These are phyloP conservation scores for Drosophila ficusphila DNA, from an alignment of 1,140 invertebrate genomes.

Conservation along the genomic window DNA sequence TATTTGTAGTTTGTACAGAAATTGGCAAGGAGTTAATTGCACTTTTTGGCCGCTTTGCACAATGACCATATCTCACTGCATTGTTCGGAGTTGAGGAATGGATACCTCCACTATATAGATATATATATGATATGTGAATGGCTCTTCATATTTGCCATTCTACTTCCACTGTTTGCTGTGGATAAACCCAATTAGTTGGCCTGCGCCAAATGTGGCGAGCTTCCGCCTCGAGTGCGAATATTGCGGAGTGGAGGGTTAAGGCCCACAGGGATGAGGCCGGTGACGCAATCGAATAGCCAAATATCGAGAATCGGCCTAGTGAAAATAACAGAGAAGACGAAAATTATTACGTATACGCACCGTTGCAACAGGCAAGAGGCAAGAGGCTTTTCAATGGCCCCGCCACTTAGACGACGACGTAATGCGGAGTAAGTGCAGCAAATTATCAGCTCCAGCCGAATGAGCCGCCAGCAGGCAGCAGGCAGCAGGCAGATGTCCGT, in stretches of 20 bases:
- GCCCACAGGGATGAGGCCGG: neutral
- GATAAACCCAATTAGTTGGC: constrained; percentile 67
- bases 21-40: neutral
- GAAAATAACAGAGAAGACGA: constrained; percentile 7
- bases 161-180: constrained; percentile 56
- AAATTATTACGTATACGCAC: constrained; percentile 78
- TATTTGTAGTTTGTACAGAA: neutral
- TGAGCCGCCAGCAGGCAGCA: neutral
- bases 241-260: neutral
- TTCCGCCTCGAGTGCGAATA: constrained; percentile 30
- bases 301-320: constrained; percentile 20
- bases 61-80: constrained; percentile 17
- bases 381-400: constrained; percentile 45
- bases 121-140: neutral
- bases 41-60: neutral
- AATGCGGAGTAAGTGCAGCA: constrained; percentile 71
- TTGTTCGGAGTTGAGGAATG: constrained; percentile 11
- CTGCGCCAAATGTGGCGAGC: constrained; percentile 47
- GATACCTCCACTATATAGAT: neutral
- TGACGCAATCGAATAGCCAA: constrained; percentile 20
- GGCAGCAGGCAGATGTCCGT: constrained; percentile 65
- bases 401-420: constrained; percentile 50
- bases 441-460: constrained; percentile 68
- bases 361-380: constrained; percentile 64
- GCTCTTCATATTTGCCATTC: constrained; percentile 24